Base-by-base conservation (phyloP, 2,888 invertebrate species). In the Nysson spinosus region DNA sequence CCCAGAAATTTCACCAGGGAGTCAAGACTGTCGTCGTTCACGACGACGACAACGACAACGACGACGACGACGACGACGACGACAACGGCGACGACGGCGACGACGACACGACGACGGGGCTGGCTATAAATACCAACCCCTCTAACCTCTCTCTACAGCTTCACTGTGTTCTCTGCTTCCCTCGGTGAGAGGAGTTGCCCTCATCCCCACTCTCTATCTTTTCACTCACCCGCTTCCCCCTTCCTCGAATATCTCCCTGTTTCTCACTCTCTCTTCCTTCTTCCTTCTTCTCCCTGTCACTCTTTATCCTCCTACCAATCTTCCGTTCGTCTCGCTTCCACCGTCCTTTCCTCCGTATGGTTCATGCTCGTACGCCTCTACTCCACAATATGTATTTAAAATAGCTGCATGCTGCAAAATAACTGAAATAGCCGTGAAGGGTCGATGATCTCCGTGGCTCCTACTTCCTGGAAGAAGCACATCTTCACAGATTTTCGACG, bases 351-450 rank as follows among this genome's bases (percentile, higher is more conserved):
- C 66, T 7, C 56, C 54, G 68, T 68, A 62, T 66, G 62, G 65
- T 55, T 73, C 66, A 70, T 73, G 60, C 75, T 58, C 60, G 60
- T 75, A 62, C 56, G 72, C 68, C 58, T 78, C 68, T 74, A 69
- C 74, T 69, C 73, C 62, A 77, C 70, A 70, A 77, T 79, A 78
- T 80, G 79, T 80, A 83, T 83, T 83, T 80, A 82, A 83, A 83
- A 83, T 83, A 83, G 83, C 80, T 77, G 75, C 80, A 74, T 72
- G 72, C 75, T 77, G 81, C 79, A 75, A 81, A 82, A 83, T 83
- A 82, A 81, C 83, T 83, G 82, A 83, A 83, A 83, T 83, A 82
- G 78, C 79, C 78, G 65, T 62, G 77, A 79, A 83, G 80, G 83
- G 82, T 82, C 83, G 82, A 83, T 80, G 83, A 83, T 83, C 83